phyloP scores from a whole-genome alignment of 2,888 invertebrate species.

The Choristoneura rosaceana region DNA sequence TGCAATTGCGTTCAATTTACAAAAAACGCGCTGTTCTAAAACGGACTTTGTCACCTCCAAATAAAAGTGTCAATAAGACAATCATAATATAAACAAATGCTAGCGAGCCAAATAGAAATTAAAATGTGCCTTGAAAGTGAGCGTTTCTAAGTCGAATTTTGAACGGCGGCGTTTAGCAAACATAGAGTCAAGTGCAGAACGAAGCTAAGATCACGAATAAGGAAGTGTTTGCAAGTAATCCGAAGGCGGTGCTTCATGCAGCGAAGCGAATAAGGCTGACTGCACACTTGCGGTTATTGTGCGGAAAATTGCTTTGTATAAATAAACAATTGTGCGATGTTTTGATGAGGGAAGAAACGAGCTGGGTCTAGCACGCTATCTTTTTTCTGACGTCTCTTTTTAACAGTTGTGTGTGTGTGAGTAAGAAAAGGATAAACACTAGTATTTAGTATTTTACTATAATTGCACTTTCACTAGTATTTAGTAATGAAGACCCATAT shows the following conservation, averaged over 20 bases:
- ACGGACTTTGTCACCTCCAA: slow-evolving; percentile 21
- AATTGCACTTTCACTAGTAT: too few relatives aligned
- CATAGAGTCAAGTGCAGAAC: slow-evolving; percentile 51
- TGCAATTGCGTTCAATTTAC: slow-evolving; percentile 30
- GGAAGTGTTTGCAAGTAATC: slow-evolving; percentile 69
- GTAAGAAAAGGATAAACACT: too few relatives aligned
- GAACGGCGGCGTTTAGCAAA: slow-evolving; percentile 25
- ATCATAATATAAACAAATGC: slow-evolving; percentile 26
- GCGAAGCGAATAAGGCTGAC: slow-evolving; percentile 56
- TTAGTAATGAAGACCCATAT: too few relatives aligned
- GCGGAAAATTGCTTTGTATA: background rate
- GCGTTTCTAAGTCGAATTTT: background rate
- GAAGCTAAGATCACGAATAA: slow-evolving; percentile 53
- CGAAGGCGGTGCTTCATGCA: slow-evolving; percentile 71
- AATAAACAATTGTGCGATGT: too few relatives aligned
- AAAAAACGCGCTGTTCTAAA: background rate
- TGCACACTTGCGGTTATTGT: slow-evolving; percentile 46
- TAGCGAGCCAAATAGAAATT: background rate
- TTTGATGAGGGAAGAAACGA: too few relatives aligned
- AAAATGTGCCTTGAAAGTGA: slow-evolving; percentile 1
- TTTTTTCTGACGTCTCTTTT: too few relatives aligned
- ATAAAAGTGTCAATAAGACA: slow-evolving; percentile 27
- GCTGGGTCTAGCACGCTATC: too few relatives aligned
- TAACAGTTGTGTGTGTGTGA: too few relatives aligned
- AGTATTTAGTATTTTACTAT: too few relatives aligned